A percentile compares a stretch with the other conserved stretches of the same genome.
Evolutionary conservation across 2,113 vertebrate genomes (phyloP).

Genomic region (Hiodon alosoides): DNA sequence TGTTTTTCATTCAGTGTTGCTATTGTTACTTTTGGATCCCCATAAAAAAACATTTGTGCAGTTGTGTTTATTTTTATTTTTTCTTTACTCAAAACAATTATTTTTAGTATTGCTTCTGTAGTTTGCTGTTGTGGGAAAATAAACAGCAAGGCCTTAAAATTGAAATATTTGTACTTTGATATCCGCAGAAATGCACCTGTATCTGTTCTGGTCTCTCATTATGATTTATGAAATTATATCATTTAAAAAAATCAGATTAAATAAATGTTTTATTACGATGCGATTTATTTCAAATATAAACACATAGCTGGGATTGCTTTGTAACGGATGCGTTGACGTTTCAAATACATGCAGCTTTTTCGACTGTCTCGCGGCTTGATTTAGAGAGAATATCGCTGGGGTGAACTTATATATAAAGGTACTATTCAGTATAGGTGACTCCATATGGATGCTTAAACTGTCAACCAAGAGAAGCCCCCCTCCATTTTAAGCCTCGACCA

Average conservation of each 20-base stretch:
- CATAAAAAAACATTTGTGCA: slow-evolving; percentile 48
- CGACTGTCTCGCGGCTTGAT: no score
- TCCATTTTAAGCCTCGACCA: no score
- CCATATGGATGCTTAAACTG: no score
- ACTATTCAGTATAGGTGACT: no score
- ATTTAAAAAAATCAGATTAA: slow-evolving; percentile 67
- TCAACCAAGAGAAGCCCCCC: no score
- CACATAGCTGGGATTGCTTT: no score
- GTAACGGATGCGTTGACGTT: not conserved
- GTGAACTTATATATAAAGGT: no score
- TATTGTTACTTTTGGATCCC: slow-evolving; percentile 54
- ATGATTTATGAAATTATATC: slow-evolving; percentile 57
- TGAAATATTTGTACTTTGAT: slow-evolving; percentile 26
- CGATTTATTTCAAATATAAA: not conserved
- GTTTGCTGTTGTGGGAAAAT: slow-evolving; percentile 49
- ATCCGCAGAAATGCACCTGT: slow-evolving; percentile 44
- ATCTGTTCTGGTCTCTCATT: slow-evolving; percentile 49
- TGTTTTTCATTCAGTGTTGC: slow-evolving; percentile 52
- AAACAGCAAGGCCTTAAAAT: slow-evolving; percentile 32
- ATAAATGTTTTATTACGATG: slow-evolving; percentile 64
- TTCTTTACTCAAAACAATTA: slow-evolving; percentile 40
- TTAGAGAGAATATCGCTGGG: no score
- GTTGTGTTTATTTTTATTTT: slow-evolving; percentile 34
- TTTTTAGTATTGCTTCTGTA: slow-evolving; percentile 55
- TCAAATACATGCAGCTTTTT: no score